phyloP scores from a whole-genome alignment of 2,113 vertebrate genomes.

The Camelus bactrianus region DNA sequence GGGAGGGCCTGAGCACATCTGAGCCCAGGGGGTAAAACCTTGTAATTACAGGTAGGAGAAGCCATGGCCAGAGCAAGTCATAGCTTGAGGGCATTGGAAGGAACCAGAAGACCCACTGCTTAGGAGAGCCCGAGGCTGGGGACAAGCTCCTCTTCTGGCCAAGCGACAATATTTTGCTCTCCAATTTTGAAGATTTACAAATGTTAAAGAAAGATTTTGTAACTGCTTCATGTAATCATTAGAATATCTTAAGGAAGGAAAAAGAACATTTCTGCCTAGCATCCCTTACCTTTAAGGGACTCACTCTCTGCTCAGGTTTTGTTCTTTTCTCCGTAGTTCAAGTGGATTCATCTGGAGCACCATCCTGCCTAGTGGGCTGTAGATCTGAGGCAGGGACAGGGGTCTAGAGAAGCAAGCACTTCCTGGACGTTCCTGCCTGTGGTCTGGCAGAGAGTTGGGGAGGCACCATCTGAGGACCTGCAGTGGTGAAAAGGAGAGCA shows the following conservation, averaged over 20 bases:
- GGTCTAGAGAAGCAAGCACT: background rate
- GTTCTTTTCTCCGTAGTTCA: background rate
- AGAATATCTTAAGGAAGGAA: background rate
- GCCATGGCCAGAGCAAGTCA: background rate
- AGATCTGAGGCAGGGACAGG: background rate
- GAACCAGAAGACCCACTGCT: background rate
- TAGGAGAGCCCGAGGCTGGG: background rate
- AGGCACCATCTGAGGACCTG: background rate
- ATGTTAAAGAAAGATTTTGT: background rate
- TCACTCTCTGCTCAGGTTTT: background rate
- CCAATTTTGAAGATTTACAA: slow-evolving; percentile 8
- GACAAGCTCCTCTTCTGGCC: background rate
- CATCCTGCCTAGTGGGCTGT: background rate
- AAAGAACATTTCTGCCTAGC: background rate
- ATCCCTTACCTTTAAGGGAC: background rate
- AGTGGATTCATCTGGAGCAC: background rate
- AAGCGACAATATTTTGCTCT: background rate
- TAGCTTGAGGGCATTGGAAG: background rate
- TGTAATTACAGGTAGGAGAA: background rate
- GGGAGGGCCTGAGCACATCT: background rate
- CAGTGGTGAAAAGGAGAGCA: background rate
- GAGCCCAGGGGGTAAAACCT: background rate
- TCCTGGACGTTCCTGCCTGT: background rate
- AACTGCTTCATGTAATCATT: background rate
- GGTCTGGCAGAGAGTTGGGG: background rate